Percentiles rank a stretch among this genome's conserved stretches.
Evolutionary conservation across 2,797 vertebrate genomes (phyloP).

Genomic region (Ataeniobius toweri): DNA sequence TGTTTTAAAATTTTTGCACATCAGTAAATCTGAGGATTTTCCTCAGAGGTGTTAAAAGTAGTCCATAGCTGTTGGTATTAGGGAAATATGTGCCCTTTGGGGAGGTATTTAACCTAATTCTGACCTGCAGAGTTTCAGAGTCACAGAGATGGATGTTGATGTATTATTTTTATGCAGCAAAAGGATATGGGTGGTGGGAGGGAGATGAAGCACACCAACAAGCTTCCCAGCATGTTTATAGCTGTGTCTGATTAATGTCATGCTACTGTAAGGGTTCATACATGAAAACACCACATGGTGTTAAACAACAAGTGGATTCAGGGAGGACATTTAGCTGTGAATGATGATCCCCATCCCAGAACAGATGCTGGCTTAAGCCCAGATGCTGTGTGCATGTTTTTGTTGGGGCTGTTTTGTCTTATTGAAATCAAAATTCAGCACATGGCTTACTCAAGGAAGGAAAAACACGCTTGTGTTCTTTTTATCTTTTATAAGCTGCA

Average conservation of each 20-base stretch:
- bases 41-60: slow-evolving; percentile 21
- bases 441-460: slow-evolving; percentile 8
- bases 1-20: background rate
- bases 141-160: slow-evolving; percentile 33
- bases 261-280: slow-evolving; percentile 20
- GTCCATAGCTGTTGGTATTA: slow-evolving; percentile 7
- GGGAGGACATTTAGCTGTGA: slow-evolving; percentile 12
- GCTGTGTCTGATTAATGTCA: slow-evolving; percentile 39
- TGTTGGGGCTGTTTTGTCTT: slow-evolving; percentile 15
- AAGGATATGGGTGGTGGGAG: background rate
- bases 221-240: slow-evolving; percentile 40
- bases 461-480: slow-evolving; percentile 12
- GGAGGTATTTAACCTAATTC: slow-evolving; percentile 50
- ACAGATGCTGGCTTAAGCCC: slow-evolving; percentile 35
- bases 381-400: slow-evolving; percentile 24
- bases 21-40: background rate
- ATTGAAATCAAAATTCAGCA: slow-evolving; percentile 20
- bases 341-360: slow-evolving; percentile 35
- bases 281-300: slow-evolving; percentile 7
- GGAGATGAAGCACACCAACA: background rate
- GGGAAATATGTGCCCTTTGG: slow-evolving; percentile 45
- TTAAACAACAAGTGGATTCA: slow-evolving; percentile 18
- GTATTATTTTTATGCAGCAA: slow-evolving; percentile 49
- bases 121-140: slow-evolving; percentile 31
- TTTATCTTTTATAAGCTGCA: slow-evolving; percentile 26